Evolutionary conservation across 2,113 vertebrate genomes (phyloP), one percentile per base, ranked within the genome.

Genomic region (Eubucco bourcierii): DNA sequence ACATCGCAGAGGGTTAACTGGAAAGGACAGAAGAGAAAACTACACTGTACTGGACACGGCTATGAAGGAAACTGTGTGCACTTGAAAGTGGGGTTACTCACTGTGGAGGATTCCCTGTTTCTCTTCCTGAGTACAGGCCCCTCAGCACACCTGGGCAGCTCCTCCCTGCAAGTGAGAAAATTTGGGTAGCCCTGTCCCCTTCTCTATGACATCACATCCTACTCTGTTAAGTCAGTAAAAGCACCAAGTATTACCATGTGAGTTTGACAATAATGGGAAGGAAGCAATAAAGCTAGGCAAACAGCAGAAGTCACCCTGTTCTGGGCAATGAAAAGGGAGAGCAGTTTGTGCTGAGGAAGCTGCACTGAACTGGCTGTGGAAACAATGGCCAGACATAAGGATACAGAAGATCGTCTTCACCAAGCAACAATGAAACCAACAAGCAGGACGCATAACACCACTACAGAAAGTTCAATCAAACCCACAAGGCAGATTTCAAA

Each of bases 161-260:
- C 97, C 96, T 98, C 97, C 96, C 97, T 97, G 97, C 94, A 97
- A 97, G 85, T 97, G 95, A 98, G 97, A 97, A 97, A 97, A 98
- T 97, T 97, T 97, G 97, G 96, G 97, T 97, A 97, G 97, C 97
- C 97, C 98, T 98, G 97, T 97, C 96, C 97, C 97, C 97, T 97
- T 90, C 97, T 97, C 97, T 98, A 97, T 5, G 77, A 96, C 96
- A 97, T 96, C 97, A 97, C 96, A 97, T 96, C 96, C 97, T 98
- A 92, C 88, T 94, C 97, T 97, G 73, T 56, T 91, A 96, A 96
- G 96, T 94, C 96, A 97, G 95, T 95, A 91, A 86, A 97, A 95
- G 94, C 53, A 87, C 94, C 96, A 96, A 94, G 84, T 97, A 92
- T 96, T 96, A 97, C 85, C 96, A 91, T 2, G 15, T 71, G 91